These are phyloP conservation scores for Mesorhabditis spiculigera DNA, from an alignment of 2,888 invertebrate genomes.

Conservation along the genomic window DNA sequence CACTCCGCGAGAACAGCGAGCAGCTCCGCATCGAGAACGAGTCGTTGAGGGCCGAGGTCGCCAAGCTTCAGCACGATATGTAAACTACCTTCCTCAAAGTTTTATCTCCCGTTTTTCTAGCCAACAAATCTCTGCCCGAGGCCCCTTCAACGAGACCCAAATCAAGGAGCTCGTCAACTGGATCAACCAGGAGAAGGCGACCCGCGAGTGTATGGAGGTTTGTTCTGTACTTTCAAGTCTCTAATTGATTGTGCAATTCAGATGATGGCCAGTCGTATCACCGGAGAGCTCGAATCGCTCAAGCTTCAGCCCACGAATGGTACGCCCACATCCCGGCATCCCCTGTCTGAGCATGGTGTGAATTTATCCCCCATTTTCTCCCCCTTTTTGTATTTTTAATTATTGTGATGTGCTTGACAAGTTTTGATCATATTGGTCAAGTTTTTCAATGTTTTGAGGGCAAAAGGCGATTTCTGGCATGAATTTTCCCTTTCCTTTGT, in stretches of 20 bases:
- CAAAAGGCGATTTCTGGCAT: no score
- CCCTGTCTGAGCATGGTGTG: background rate
- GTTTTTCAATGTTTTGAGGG: no score
- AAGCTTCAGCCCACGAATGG: constrained; percentile 65
- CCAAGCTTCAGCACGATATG: constrained; percentile 38
- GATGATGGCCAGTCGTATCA: constrained; percentile 89
- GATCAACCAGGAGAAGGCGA: constrained; percentile 97
- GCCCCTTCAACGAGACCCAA: constrained; percentile 26
- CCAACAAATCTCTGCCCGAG: background rate
- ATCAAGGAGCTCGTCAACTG: constrained; percentile 79
- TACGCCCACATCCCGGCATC: constrained; percentile 9
- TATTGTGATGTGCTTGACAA: no score
- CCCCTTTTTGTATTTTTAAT: no score
- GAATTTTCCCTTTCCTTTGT: no score
- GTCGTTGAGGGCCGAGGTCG: constrained; percentile 65
- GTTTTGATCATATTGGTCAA: no score
- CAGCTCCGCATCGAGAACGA: constrained; percentile 83
- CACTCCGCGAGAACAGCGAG: constrained; percentile 75
- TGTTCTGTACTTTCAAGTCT: background rate
- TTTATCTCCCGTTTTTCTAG: background rate
- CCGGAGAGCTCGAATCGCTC: constrained; percentile 89
- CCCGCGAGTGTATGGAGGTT: constrained; percentile 67
- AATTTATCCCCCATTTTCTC: background rate
- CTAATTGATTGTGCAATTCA: constrained; percentile 15
- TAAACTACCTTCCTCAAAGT: constrained; percentile 62